Evolutionary conservation across 2,797 vertebrate species (phyloP), one percentile per base, ranked within the genome.

Genomic region (Enteromius argenteus): DNA sequence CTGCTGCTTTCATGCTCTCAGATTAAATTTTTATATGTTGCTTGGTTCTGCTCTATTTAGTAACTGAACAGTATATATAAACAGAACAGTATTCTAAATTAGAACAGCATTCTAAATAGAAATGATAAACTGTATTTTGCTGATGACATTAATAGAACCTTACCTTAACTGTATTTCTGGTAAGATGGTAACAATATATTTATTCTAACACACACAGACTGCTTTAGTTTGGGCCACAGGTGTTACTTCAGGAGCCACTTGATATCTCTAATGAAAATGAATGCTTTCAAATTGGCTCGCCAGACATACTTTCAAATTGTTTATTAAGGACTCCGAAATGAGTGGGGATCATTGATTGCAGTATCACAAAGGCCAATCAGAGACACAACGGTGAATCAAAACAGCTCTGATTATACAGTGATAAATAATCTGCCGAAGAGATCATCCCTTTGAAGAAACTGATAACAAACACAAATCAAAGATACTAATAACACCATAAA

Each of bases 251-350:
- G 83, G 84, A 90, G 87, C 84, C 74, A 90, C 84, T 91, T 91
- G 58, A 92, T 91, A 88, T 86, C 79, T 69, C 89, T 93, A 94
- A 95, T 95, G 92, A 93, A 93, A 94, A 95, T 93, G 10, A 94
- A 94, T 95, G 90, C 75, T 82, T 91, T 93, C 74, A 91, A 93
- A 95, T 92, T 92, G 91, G 88, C 90, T 87, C 79, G 87, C 92
- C 87, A 95, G 93, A 94, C 92, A 94, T 91, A 92, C 90, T 91
- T 93, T 90, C 89, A 92, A 92, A 92, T 90, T 93, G 92, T 93
- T 94, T 94, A 94, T 94, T 93, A 91, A 86, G 79, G 89, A 79
- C 37, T 93, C 89, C 83, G 82, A 88, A 90, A 92, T 89, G 88
- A 92, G 89, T 88, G 56, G 78, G 87, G 88, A 92, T 93, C 91